These are phyloP conservation scores for Kradibia gibbosae DNA, from an alignment of 1,140 invertebrate genomes.

Conservation along the genomic window DNA sequence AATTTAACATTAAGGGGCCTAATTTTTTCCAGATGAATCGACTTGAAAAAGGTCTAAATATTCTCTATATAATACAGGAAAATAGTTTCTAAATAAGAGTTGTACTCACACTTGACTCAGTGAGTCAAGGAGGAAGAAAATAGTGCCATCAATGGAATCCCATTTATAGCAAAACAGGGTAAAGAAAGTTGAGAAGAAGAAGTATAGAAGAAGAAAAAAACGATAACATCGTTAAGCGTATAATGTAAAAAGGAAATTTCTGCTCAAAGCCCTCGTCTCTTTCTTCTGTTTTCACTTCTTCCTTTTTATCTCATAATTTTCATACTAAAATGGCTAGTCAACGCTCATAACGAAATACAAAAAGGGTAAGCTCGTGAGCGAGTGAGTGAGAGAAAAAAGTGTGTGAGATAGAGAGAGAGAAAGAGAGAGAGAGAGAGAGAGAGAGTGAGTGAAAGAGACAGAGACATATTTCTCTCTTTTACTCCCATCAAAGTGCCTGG, in stretches of 20 bases:
- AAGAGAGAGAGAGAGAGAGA: no score
- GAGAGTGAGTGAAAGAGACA: no score
- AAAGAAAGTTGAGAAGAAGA: constrained; percentile 34
- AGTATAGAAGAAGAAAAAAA: not conserved
- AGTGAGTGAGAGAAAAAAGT: no score
- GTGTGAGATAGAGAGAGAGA: constrained; percentile 27
- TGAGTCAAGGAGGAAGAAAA: not conserved
- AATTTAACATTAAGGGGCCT: no score
- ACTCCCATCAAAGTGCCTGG: not conserved
- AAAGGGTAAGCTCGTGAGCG: constrained; percentile 15
- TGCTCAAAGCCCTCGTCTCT: constrained; percentile 11
- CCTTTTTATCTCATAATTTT: constrained; percentile 40
- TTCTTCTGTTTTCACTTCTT: not conserved
- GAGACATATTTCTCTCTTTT: constrained; percentile 9
- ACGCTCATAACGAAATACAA: constrained; percentile 24
- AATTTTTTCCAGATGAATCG: no score
- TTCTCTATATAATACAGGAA: not conserved
- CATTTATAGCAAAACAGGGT: constrained; percentile 15
- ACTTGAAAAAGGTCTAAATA: no score
- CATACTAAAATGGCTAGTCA: constrained; percentile 28
- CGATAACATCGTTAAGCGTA: constrained; percentile 37
- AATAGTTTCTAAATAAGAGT: not conserved
- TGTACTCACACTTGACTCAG: not conserved
- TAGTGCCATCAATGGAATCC: constrained; percentile 18
- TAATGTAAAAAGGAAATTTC: constrained; percentile 46